Evolutionary conservation across 1,140 invertebrate species (phyloP), one percentile per base, ranked within the genome.

Genomic region (Anthonomus grandis): DNA sequence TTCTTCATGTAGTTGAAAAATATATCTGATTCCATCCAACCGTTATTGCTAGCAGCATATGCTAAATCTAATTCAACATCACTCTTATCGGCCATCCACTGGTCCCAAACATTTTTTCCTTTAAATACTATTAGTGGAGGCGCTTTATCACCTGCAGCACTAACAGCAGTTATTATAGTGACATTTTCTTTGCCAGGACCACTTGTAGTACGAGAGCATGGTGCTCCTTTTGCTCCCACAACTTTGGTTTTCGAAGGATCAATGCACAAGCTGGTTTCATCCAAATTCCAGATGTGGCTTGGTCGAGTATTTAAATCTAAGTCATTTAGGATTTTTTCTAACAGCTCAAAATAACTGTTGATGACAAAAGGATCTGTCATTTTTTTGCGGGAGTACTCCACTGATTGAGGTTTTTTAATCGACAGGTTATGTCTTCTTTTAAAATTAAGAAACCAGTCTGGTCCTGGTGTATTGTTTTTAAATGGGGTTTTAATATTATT

Each of bases 401-500:
- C 68, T 46, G 50, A 44, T 66, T 75, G 70, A 3, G 72, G 69
- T 53, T 70, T 53, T 48, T 59, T 59, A 5, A 59, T 18, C 3
- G 67, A 69, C 2, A 75, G 44, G 31, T 62, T 46, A 44, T 74
- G 60, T 10, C 73, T 56, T 52, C 65, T 57, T 54, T 59, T 63
- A 57, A 75, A 76, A 17, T 42, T 34, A n/a, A 52, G 19, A 53
- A 74, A 75, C 70, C 68, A 76, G 19, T 71, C 70, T 19, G 71
- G 48, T 8, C 73, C 71, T 22, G 74, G 74, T 36, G 51, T 59
- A 10, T 60, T 64, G 64, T 73, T 57, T 60, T 69, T 71, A 60
- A 75, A 75, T 15, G 60, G 53, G 15, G 64, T 70, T 37, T 58
- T 38, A 12, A 73, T 62, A 19, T 66, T 65, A 57, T 72, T 74